These are phyloP conservation scores for Arothron firmamentum DNA, from an alignment of 2,113 vertebrate genomes.

Conservation along the genomic window DNA sequence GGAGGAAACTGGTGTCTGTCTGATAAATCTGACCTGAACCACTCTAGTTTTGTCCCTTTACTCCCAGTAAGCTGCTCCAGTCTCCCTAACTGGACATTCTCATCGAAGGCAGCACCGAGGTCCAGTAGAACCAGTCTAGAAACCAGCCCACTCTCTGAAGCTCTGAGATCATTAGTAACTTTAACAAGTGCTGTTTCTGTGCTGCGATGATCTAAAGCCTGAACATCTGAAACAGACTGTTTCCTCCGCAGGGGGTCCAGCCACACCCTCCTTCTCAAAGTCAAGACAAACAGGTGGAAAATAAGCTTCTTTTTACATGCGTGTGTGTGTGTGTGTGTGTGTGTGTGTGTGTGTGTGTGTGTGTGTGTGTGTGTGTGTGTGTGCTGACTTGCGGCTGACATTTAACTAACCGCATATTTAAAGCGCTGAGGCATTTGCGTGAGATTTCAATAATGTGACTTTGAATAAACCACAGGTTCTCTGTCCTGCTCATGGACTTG, in stretches of 20 bases:
- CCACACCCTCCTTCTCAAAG: not conserved
- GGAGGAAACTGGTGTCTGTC: too few relatives aligned
- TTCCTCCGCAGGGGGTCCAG: not conserved
- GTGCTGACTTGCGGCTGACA: slow-evolving; percentile 30
- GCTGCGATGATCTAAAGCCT: not conserved
- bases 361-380: too few relatives aligned
- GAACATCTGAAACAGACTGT: not conserved
- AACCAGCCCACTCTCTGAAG: not conserved
- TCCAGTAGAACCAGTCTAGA: not conserved
- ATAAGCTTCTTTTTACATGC: not conserved
- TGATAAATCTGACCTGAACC: too few relatives aligned
- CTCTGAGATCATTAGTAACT: not conserved
- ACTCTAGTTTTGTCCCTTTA: too few relatives aligned
- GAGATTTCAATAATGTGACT: slow-evolving; percentile 65
- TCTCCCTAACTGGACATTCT: too few relatives aligned
- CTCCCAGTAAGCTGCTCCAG: too few relatives aligned
- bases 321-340: too few relatives aligned
- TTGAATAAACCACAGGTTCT: slow-evolving; percentile 75
- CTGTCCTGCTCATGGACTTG: slow-evolving; percentile 69
- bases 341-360: too few relatives aligned
- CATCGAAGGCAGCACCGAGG: not conserved
- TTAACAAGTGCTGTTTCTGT: not conserved
- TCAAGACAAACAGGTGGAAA: slow-evolving; percentile 5
- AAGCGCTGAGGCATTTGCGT: slow-evolving; percentile 67
- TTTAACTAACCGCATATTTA: slow-evolving; percentile 57